These are phyloP conservation scores for Corvus hawaiiensis DNA, from an alignment of 2,113 vertebrate species.

Conservation along the genomic window DNA sequence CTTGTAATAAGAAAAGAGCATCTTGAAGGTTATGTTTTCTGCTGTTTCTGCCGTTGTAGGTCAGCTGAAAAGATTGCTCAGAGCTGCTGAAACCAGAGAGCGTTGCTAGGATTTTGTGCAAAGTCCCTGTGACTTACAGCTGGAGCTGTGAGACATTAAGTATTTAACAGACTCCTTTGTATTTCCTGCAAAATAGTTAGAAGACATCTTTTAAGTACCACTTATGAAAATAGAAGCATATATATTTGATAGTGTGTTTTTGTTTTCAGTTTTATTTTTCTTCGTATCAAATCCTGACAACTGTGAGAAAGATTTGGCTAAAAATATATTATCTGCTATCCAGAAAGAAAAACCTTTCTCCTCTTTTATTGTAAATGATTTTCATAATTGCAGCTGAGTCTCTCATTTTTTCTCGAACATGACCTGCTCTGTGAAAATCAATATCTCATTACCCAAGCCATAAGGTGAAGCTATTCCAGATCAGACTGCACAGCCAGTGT, in stretches of 20 bases:
- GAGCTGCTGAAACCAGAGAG: background rate
- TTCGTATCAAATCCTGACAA: background rate
- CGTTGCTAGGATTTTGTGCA: background rate
- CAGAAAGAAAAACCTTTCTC: background rate
- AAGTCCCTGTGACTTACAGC: background rate
- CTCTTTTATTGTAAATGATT: background rate
- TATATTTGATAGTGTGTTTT: background rate
- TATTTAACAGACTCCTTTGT: background rate
- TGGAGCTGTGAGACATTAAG: background rate
- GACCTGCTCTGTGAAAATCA: constrained; percentile 16
- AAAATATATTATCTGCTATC: background rate
- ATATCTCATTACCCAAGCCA: constrained; percentile 33
- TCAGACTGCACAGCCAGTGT: background rate
- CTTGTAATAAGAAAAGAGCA: background rate
- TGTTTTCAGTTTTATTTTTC: background rate
- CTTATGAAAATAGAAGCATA: background rate
- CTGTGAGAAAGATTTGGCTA: background rate
- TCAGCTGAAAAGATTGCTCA: constrained; percentile 4
- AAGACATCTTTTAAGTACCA: background rate
- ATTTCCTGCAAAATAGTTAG: background rate
- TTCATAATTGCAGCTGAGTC: background rate
- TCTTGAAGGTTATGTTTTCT: background rate
- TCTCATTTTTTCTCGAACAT: background rate
- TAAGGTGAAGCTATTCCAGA: background rate
- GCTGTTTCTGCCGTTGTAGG: background rate